Percentiles rank a stretch among this genome's conserved stretches.
Evolutionary conservation across 2,888 invertebrate genomes (phyloP).

Genomic region (Nysson spinosus): DNA sequence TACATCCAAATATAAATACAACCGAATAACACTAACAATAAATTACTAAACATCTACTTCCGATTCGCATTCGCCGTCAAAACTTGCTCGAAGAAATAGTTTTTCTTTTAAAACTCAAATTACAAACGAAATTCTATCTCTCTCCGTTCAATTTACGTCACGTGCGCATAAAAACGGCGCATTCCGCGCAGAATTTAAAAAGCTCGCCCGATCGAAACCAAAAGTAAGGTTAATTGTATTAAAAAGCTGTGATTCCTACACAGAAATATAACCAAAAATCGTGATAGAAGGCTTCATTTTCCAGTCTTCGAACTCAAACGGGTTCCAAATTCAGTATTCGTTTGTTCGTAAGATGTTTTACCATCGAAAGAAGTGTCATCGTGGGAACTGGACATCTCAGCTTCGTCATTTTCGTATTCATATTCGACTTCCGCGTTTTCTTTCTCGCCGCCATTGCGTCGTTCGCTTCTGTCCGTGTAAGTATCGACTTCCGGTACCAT

Average conservation of each 20-base stretch:
- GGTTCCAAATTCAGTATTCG: constrained; percentile 60
- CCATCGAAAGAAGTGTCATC: constrained; percentile 37
- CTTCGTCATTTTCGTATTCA: constrained; percentile 66
- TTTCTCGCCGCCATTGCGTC: constrained; percentile 53
- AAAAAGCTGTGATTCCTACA: constrained; percentile 30
- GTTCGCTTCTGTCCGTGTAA: constrained; percentile 68
- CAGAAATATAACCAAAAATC: constrained; percentile 22
- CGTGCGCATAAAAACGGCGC: constrained; percentile 3
- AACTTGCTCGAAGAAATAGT: constrained; percentile 4
- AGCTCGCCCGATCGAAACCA: constrained; percentile 14
- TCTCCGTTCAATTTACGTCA: constrained; percentile 7
- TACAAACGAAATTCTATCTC: not conserved
- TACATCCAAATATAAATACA: constrained; percentile 39
- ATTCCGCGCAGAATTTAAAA: not conserved
- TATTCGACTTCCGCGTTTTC: constrained; percentile 45
- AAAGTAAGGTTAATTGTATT: constrained; percentile 21
- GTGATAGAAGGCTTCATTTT: constrained; percentile 23
- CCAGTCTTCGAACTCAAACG: constrained; percentile 60
- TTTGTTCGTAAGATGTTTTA: constrained; percentile 31
- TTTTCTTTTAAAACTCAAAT: too few relatives aligned
- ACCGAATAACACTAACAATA: constrained; percentile 43
- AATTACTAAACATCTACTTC: constrained; percentile 31
- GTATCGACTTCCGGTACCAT: constrained; percentile 78
- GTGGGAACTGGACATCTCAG: constrained; percentile 33
- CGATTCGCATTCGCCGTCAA: constrained; percentile 10